Evolutionary conservation across 92 coral and sea anemone species (phyloP).

Genomic region (Siderastrea radians): DNA sequence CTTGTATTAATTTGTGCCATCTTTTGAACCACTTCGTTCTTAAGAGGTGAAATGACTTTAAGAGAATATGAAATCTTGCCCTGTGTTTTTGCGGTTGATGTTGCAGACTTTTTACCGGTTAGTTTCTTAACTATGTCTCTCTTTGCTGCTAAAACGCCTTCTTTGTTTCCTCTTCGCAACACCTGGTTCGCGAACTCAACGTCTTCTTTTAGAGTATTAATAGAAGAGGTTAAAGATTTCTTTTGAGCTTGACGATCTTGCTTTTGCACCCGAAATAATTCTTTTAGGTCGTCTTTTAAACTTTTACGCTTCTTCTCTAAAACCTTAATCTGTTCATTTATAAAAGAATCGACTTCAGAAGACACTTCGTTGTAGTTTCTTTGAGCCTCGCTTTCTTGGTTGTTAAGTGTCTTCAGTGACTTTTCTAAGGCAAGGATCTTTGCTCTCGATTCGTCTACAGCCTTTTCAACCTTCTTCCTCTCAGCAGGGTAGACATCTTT

Average conservation of each 20-base stretch:
- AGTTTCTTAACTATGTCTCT: not conserved
- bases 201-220: not conserved
- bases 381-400: not conserved
- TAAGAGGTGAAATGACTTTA: no score
- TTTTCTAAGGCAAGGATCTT: not conserved
- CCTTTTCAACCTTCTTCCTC: not conserved
- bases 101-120: not conserved
- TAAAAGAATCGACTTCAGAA: not conserved
- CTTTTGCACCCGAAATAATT: not conserved
- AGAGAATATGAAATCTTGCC: not conserved
- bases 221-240: not conserved
- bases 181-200: not conserved
- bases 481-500: slow-evolving; percentile 2
- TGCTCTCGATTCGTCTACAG: not conserved
- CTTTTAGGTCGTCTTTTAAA: not conserved
- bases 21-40: no score
- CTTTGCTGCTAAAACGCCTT: not conserved
- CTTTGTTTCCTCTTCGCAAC: not conserved
- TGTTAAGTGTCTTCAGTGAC: not conserved
- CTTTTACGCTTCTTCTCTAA: not conserved
- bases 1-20: no score
- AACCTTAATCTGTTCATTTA: not conserved
- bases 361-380: not conserved
- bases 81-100: not conserved
- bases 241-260: no score